Evolutionary conservation across 2,113 vertebrate species (phyloP), one percentile per base, ranked within the genome.

Genomic region (Chrysemys picta): DNA sequence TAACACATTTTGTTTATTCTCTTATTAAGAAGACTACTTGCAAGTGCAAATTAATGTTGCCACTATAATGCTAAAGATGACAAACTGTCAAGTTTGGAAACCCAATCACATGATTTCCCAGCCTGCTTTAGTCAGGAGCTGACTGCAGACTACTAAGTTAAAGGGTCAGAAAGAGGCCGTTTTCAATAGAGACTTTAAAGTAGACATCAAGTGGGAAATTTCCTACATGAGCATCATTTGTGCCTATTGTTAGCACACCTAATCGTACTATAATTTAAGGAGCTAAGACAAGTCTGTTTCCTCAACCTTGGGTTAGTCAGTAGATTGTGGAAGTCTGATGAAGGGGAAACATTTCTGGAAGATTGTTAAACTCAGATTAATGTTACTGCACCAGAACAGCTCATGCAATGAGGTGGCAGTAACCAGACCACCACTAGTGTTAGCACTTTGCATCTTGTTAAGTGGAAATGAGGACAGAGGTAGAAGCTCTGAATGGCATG

Each of bases 191-290:
- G 65, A 69, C 35, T 69, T 69, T 10, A 8, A 69, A n/a, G 35
- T 69, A n/a, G 35, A 17, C 16, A 72, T 38, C 19, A 72, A 38
- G n/a, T 5, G 22, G 65, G 22, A n/a, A 69, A 38, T 5, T 10
- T 72, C 35, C 65, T n/a, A 38, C 19, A 38, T 19, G 1, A 11
- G 29, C 1, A 27, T 11, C 29, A 1, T 8, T 27, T 25, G 14
- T 0, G 2, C 10, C 11, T 0, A 1, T 2, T 1, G 1, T 4
- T 11, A 13, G 2, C 31, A 31, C 8, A 42, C 0, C 35, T 69
- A 38, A 19, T 1, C 56, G 21, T 1, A 45, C 0, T 38, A 3
- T 31, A 35, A 21, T 14, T 35, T 16, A 1, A 72, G n/a, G 35
- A 72, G 65, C n/a, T 5, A 69, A 69, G 35, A 17, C 16, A n/a